phyloP scores from a whole-genome alignment of 2,797 vertebrate species.

The Eremophila alpestris region DNA sequence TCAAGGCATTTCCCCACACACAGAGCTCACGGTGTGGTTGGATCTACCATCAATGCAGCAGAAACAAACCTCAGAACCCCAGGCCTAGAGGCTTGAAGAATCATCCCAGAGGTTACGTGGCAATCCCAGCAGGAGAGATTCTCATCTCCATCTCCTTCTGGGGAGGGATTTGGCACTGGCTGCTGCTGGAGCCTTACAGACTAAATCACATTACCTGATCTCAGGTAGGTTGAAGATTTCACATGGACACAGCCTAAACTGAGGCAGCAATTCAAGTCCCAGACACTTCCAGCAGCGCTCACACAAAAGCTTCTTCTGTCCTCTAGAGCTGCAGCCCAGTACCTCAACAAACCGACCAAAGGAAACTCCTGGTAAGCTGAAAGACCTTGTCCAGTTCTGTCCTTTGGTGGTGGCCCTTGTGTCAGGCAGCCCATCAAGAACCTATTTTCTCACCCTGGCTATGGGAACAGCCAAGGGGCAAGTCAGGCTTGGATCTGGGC shows the following conservation, averaged over 20 bases:
- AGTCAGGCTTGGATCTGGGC: background rate
- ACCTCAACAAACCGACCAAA: rapidly evolving
- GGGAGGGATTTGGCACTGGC: background rate
- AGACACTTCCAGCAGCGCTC: background rate
- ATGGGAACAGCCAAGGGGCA: background rate
- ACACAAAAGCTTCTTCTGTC: rapidly evolving
- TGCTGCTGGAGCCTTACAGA: background rate
- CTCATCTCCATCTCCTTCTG: background rate
- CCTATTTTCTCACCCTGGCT: rapidly evolving
- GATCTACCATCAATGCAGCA: rapidly evolving
- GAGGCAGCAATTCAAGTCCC: background rate
- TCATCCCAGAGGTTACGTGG: background rate
- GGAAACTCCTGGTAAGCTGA: background rate
- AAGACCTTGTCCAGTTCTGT: background rate
- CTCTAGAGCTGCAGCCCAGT: background rate
- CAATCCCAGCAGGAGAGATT: background rate
- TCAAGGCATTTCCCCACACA: rapidly evolving
- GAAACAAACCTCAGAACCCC: background rate
- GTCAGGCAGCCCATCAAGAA: background rate
- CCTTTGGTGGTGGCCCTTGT: rapidly evolving
- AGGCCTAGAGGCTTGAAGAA: background rate
- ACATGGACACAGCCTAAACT: background rate
- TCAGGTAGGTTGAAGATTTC: background rate
- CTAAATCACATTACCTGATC: background rate
- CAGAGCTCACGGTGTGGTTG: background rate